Evolutionary conservation across 2,113 vertebrate species (phyloP).

Genomic region (Pandion haliaetus): DNA sequence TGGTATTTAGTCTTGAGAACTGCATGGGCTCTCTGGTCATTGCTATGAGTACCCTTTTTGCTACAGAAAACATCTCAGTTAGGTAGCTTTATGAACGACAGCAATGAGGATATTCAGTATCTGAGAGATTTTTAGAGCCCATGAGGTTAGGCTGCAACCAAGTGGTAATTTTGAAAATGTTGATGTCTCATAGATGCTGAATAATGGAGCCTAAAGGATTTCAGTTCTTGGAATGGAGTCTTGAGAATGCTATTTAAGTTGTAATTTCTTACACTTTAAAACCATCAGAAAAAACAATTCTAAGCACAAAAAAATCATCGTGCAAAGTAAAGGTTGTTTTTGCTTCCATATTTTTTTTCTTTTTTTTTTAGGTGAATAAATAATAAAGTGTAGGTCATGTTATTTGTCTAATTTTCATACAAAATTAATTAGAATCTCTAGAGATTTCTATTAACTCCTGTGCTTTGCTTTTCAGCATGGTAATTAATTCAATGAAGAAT

Average conservation of each 20-base stretch:
- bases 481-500: neutral
- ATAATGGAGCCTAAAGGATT: neutral
- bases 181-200: neutral
- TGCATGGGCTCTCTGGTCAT: neutral
- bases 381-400: neutral
- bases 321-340: neutral
- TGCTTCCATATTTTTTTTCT: neutral
- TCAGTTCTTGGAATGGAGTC: neutral
- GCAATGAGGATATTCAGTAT: neutral
- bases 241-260: neutral
- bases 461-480: neutral
- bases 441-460: neutral
- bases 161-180: neutral
- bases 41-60: neutral
- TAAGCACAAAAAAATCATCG: accelerated
- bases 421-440: neutral
- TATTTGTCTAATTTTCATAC: neutral
- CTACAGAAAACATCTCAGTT: neutral
- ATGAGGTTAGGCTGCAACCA: neutral
- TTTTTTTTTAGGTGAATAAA: neutral
- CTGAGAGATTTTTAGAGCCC: neutral
- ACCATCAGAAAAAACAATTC: neutral
- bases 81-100: neutral
- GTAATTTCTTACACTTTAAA: neutral
- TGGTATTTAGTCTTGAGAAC: neutral